These are phyloP conservation scores for Bradypus variegatus DNA, from an alignment of 2,797 vertebrate species.

Conservation along the genomic window DNA sequence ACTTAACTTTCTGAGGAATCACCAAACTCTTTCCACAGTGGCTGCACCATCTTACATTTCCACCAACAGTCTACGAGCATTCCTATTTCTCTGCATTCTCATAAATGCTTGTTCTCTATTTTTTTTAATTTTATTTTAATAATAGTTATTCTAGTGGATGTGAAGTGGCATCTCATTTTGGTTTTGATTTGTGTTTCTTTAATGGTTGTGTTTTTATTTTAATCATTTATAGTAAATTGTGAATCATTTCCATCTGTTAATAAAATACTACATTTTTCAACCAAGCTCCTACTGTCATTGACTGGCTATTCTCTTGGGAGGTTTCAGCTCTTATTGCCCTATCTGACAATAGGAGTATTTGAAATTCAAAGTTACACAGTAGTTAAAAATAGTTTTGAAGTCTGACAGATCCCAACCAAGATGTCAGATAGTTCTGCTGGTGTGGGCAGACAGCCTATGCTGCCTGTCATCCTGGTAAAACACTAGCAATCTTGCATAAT, in stretches of 20 bases:
- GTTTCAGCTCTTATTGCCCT: background rate
- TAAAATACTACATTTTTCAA: background rate
- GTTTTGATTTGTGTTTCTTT: too few relatives aligned
- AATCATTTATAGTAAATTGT: background rate
- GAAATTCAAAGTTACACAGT: slow-evolving; percentile 12
- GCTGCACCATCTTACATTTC: too few relatives aligned
- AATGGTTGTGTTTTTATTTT: background rate
- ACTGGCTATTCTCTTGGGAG: background rate
- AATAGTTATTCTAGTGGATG: too few relatives aligned
- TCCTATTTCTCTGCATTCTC: too few relatives aligned
- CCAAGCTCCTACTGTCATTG: background rate
- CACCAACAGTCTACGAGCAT: too few relatives aligned
- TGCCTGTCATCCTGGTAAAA: background rate
- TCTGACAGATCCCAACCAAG: background rate
- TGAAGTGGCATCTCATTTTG: too few relatives aligned
- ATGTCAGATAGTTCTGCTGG: background rate
- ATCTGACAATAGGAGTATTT: background rate
- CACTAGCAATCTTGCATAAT: background rate
- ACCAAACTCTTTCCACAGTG: too few relatives aligned
- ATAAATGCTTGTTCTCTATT: too few relatives aligned
- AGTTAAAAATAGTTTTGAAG: slow-evolving; percentile 53
- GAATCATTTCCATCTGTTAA: slow-evolving; percentile 7
- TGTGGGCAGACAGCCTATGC: background rate
- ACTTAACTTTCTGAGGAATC: too few relatives aligned
- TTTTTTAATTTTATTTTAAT: too few relatives aligned